Base-by-base conservation (phyloP, 2,888 invertebrate species). In the Actias luna region DNA sequence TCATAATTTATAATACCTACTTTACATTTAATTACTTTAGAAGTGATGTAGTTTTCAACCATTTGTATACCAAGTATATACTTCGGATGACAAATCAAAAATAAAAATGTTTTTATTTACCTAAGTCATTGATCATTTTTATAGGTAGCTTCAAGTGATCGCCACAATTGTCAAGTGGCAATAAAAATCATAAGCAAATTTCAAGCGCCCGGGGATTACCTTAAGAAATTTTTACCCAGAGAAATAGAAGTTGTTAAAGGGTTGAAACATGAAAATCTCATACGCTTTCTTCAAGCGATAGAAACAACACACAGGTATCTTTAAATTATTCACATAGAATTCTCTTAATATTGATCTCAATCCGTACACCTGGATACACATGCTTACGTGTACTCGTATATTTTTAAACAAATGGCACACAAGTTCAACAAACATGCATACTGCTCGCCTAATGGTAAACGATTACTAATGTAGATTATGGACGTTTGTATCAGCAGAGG, bases 161-260 rank as follows among this genome's bases (percentile, higher is more conserved):
- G 95, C 69, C 95, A 96, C 77, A 94, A 94, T 72, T 94, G 94
- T 72, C 93, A 95, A 76, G 97, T 97, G 59, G 97, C 97, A 39
- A 94, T 97, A 64, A 97, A 97, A 93, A 97, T 97, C 67, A 95
- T 97, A 65, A 96, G 96, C 69, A 97, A 97, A 83, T 95, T 95
- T 69, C 96, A 96, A 85, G 96, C 96, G 2, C 96, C 97, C 0
- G 92, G 95, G n/a, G 96, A 97, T 82, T 96, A 96, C 79, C 89
- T 97, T 42, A 95, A 94, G 78, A 97, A 96, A 87, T 97, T 97
- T 82, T 83, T 97, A 63, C 96, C 97, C 0, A 93, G 97, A 69
- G 97, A 97, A 92, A 96, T 97, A 67, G 96, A 96, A 84, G 96
- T 97, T 22, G 96, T 97, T 0, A 97, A 96, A 85, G 96, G 96